A percentile compares a stretch with the other conserved stretches of the same genome.
These are phyloP conservation scores for Erpetoichthys calabaricus DNA, from an alignment of 2,797 vertebrate species.

Conservation along the genomic window DNA sequence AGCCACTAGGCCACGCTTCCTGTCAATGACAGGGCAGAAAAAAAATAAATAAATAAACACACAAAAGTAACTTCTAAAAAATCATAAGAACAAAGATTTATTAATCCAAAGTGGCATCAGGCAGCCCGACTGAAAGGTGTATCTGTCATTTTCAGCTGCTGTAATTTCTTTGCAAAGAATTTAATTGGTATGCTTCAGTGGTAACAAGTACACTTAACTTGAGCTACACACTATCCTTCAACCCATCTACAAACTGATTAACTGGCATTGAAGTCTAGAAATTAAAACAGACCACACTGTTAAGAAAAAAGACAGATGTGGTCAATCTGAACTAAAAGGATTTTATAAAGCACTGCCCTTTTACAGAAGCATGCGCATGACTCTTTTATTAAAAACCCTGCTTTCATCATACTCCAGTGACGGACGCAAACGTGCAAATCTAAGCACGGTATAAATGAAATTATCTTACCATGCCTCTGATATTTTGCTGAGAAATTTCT, in stretches of 20 bases:
- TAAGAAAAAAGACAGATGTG: slow-evolving; percentile 1
- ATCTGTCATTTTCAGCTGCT: slow-evolving; percentile 19
- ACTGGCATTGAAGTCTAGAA: neutral
- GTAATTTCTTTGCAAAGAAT: slow-evolving; percentile 9
- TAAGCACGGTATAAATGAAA: neutral
- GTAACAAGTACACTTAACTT: slow-evolving; percentile 1
- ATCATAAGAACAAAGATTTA: slow-evolving; percentile 2
- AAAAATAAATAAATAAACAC: slow-evolving; percentile 2
- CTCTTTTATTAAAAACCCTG: neutral
- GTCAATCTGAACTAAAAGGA: neutral
- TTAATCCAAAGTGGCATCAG: slow-evolving; percentile 4
- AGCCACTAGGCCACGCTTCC: too few species aligned
- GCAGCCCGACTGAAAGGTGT: slow-evolving; percentile 6
- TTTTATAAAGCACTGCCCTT: neutral
- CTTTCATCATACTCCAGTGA: neutral
- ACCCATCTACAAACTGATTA: neutral
- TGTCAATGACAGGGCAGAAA: too few species aligned
- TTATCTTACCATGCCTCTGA: neutral
- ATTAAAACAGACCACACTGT: neutral
- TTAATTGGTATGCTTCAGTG: slow-evolving; percentile 6
- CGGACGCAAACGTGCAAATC: neutral
- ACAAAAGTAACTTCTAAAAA: slow-evolving; percentile 1
- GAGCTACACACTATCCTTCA: slow-evolving; percentile 2
- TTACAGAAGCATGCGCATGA: neutral
- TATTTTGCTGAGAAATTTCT: too few species aligned